Evolutionary conservation across 2,888 invertebrate genomes (phyloP).

Genomic region (Platycheirus rosarum): DNA sequence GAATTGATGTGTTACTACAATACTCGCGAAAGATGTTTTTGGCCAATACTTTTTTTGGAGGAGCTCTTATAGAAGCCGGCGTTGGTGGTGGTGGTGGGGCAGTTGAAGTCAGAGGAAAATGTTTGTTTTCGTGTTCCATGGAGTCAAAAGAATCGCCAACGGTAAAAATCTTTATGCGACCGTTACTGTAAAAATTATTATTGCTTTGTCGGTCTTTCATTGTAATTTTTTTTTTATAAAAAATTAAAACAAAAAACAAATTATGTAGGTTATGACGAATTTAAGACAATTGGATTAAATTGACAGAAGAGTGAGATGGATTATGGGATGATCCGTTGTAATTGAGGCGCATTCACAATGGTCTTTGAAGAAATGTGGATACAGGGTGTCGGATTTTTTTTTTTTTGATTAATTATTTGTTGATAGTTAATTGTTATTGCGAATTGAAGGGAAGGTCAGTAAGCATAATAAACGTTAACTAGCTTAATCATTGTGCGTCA

Average conservation of each 20-base stretch:
- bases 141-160: constrained; percentile 52
- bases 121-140: constrained; percentile 23
- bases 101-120: background rate
- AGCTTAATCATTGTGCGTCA: no score
- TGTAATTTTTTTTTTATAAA: no score
- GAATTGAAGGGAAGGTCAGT: no score
- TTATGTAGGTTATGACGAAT: background rate
- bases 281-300: background rate
- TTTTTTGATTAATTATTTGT: no score
- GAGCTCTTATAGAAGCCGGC: background rate
- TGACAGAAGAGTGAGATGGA: background rate
- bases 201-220: constrained; percentile 2
- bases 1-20: constrained; percentile 85
- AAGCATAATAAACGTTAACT: no score
- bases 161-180: constrained; percentile 47
- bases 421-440: no score
- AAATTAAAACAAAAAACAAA: background rate
- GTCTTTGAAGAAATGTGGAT: background rate
- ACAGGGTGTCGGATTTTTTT: no score
- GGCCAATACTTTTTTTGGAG: constrained; percentile 40
- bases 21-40: constrained; percentile 84
- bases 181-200: constrained; percentile 1
- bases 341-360: constrained; percentile 18
- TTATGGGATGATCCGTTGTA: background rate
- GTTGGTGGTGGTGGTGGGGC: background rate